A percentile compares a stretch with the other conserved stretches of the same genome.
These are phyloP conservation scores for Turdus rufiventris DNA, from an alignment of 2,113 vertebrate genomes.

Conservation along the genomic window DNA sequence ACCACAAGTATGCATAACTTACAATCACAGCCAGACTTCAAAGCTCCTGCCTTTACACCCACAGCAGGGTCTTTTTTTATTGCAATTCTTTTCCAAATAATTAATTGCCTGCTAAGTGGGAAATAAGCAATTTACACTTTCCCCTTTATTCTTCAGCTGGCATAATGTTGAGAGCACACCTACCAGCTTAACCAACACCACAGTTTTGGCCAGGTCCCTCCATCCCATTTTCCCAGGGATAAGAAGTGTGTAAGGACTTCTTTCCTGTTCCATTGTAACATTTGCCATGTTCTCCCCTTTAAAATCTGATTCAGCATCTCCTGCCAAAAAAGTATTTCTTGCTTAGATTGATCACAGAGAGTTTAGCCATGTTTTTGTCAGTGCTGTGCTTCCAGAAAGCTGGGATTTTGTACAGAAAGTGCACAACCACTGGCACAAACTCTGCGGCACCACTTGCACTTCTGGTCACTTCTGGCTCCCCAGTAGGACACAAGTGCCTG, in stretches of 20 bases:
- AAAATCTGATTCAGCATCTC: not conserved
- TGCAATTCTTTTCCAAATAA: not conserved
- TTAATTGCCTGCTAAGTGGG: not conserved
- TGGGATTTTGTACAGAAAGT: not conserved
- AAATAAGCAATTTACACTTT: not conserved
- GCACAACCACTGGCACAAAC: not conserved
- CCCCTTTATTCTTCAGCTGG: not conserved
- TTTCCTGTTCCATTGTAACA: not conserved
- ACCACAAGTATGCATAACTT: constrained; percentile 24
- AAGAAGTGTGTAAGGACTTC: fast-evolving
- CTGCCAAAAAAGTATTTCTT: not conserved
- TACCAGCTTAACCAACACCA: not conserved
- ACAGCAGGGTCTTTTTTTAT: not conserved
- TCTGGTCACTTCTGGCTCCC: not conserved
- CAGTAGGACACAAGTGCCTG: fast-evolving
- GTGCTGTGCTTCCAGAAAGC: not conserved
- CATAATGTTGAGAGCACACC: not conserved
- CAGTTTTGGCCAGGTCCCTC: not conserved
- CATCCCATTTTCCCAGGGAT: not conserved
- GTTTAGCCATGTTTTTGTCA: not conserved
- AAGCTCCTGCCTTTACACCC: not conserved
- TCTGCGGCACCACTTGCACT: not conserved
- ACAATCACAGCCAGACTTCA: not conserved
- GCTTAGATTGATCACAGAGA: not conserved
- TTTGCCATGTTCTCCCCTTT: not conserved